Evolutionary conservation across 2,797 vertebrate species (phyloP).

Genomic region (Hemibagrus guttatus): DNA sequence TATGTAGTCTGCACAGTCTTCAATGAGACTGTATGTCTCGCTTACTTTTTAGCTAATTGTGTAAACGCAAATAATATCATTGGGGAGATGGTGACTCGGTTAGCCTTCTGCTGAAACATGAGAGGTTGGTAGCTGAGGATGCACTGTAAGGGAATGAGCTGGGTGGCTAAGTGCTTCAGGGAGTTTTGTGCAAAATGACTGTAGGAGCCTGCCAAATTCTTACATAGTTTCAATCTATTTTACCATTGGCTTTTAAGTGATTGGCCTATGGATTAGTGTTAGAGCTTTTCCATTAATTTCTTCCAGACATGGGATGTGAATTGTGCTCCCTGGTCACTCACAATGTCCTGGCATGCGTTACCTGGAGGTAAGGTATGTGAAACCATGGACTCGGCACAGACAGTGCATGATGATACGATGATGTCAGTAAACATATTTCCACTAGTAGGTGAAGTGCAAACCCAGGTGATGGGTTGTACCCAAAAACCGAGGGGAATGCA

Average conservation of each 20-base stretch:
- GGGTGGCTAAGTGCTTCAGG: not conserved
- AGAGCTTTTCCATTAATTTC: too few species aligned
- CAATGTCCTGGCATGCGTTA: not conserved
- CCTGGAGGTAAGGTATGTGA: not conserved
- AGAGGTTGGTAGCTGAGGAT: not conserved
- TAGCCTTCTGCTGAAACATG: not conserved
- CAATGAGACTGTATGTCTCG: not conserved
- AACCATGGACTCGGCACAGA: not conserved
- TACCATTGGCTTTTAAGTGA: too few species aligned
- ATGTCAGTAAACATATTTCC: not conserved
- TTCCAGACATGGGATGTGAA: too few species aligned
- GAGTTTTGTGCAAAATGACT: too few species aligned
- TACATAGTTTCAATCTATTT: too few species aligned
- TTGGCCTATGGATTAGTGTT: too few species aligned
- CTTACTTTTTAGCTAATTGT: not conserved
- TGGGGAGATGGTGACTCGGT: not conserved
- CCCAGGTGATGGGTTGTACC: not conserved
- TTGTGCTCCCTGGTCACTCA: too few species aligned
- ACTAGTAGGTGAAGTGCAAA: not conserved
- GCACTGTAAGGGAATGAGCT: not conserved
- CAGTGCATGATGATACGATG: not conserved
- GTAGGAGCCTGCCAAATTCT: too few species aligned
- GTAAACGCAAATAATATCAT: not conserved
- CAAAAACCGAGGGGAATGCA: not conserved
- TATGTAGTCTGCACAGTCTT: not conserved